Evolutionary conservation across 2,888 invertebrate genomes (phyloP).

Genomic region (Meta bourneti): DNA sequence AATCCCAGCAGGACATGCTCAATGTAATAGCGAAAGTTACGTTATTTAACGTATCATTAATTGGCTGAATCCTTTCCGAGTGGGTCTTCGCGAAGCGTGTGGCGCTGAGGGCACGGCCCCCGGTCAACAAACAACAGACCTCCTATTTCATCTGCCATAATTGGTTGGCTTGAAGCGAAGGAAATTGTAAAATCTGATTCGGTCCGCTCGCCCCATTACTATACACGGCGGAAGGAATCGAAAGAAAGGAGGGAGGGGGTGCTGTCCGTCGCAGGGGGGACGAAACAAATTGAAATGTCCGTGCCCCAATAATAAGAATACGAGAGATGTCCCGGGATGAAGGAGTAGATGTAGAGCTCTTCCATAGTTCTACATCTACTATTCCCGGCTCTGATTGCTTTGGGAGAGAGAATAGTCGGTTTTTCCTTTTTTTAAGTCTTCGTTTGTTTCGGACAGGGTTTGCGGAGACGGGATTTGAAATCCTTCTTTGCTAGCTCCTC

Average conservation of each 20-base stretch:
- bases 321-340: neutral
- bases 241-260: slow-evolving; percentile 58
- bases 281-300: slow-evolving; percentile 76
- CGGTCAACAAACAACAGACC: slow-evolving; percentile 40
- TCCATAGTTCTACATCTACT: too few relatives aligned
- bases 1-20: too few relatives aligned
- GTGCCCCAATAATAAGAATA: slow-evolving; percentile 10
- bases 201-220: slow-evolving; percentile 70
- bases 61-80: too few relatives aligned
- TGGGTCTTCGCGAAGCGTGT: slow-evolving; percentile 12
- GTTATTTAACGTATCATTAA: too few relatives aligned
- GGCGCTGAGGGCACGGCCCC: slow-evolving; percentile 55
- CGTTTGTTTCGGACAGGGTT: too few relatives aligned
- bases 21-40: too few relatives aligned
- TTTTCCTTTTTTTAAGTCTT: slow-evolving; percentile 4
- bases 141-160: slow-evolving; percentile 76
- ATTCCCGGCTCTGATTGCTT: neutral
- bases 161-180: slow-evolving; percentile 74
- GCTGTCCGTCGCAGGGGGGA: slow-evolving; percentile 54
- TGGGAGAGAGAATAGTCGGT: neutral
- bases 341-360: too few relatives aligned
- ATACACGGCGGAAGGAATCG: slow-evolving; percentile 45
- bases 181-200: slow-evolving; percentile 77
- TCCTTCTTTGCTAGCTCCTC: too few relatives aligned
- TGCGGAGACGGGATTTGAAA: too few relatives aligned